phyloP scores from a whole-genome alignment of 2,797 vertebrate species.

The Bradypodion ventrale region DNA sequence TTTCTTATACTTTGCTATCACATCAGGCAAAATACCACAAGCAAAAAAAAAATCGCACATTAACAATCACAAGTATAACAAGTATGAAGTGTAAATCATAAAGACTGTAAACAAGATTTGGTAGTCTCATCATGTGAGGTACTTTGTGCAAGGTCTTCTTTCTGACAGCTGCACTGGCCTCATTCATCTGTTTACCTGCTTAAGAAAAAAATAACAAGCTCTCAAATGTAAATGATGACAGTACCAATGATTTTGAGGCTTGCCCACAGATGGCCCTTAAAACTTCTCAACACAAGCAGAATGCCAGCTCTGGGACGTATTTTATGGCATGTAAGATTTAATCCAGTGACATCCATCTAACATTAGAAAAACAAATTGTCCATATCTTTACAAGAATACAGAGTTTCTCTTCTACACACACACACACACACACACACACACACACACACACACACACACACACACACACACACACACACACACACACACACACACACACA shows the following conservation, averaged over 20 bases:
- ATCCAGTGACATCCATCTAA: constrained; percentile 20
- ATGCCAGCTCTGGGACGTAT: constrained; percentile 32
- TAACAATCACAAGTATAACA: constrained; percentile 29
- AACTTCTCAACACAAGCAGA: constrained; percentile 35
- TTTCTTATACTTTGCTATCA: neutral
- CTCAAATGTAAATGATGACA: constrained; percentile 47
- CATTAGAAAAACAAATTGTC: neutral
- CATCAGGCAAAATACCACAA: neutral
- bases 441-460: too few relatives aligned
- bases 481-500: neutral
- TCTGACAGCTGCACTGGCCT: constrained; percentile 15
- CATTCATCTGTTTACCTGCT: constrained; percentile 56
- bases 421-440: too few relatives aligned
- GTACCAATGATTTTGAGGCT: constrained; percentile 38
- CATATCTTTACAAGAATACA: neutral
- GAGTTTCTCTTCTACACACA: neutral
- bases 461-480: too few relatives aligned
- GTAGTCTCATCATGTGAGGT: constrained; percentile 10
- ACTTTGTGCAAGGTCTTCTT: constrained; percentile 10
- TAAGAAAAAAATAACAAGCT: constrained; percentile 52
- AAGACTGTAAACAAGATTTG: constrained; percentile 43
- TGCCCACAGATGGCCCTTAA: constrained; percentile 39
- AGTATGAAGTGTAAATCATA: constrained; percentile 20
- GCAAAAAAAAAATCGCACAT: neutral
- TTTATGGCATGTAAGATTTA: constrained; percentile 23